Evolutionary conservation across 2,113 vertebrate species (phyloP), one percentile per base, ranked within the genome.

Genomic region (Rhagologus leucostigma): DNA sequence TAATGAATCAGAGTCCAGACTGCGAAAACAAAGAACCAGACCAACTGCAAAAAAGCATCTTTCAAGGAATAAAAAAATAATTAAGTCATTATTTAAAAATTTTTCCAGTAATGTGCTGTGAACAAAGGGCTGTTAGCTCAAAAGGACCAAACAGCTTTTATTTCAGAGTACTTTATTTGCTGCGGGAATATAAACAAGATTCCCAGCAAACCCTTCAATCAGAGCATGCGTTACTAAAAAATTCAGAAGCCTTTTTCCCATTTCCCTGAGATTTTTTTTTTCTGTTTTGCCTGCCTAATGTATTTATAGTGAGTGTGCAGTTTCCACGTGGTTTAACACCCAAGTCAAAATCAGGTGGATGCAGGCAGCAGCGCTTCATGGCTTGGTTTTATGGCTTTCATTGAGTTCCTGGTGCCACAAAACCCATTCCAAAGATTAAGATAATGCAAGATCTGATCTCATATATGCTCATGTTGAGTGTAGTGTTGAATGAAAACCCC

Each of bases 41-140:
- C 53, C 78, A 76, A 96, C 82, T 64, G 83, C 76, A 95, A 84
- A 90, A 97, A 93, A 93, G 37, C 86, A 94, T 95, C 95, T 96
- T 98, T 96, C 85, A 87, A 76, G 30, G 20, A 95, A 95, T 94
- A 80, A 96, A 97, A 96, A 93, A 76, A 75, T 37, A 75, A 96
- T 63, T 85, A 97, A 97, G 96, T 95, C 87, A 95, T 97, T 98
- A 97, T 98, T 98, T 97, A 84, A 98, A 98, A 97, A 97, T 95
- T 91, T 91, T 82, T 97, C 93, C 91, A 87, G 92, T 97, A 97
- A 97, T 95, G 95, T 71, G 60, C 81, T 81, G 55, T 1, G 24
- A 97, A 97, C 97, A 97, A 97, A 96, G 89, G 73, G 70, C 79
- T 94, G 74, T 94, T 94, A 89, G 87, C 88, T 95, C 96, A 92